Percentiles rank a stretch among this genome's conserved stretches.
These are phyloP conservation scores for Pseudobourletiella spinata DNA, from an alignment of 1,140 invertebrate species.

Conservation along the genomic window DNA sequence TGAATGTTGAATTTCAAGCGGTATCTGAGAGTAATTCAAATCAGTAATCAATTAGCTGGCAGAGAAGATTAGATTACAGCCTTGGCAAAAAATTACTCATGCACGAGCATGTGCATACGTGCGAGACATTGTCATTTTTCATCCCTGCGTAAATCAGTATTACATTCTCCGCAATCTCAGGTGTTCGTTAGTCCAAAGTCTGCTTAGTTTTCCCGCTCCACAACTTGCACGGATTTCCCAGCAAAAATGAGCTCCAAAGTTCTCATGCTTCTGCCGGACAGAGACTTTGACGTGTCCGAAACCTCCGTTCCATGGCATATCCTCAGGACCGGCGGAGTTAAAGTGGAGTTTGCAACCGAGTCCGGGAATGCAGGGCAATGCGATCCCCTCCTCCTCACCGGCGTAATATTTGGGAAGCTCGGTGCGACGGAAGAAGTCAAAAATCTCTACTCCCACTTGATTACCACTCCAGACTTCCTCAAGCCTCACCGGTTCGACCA, in stretches of 20 bases:
- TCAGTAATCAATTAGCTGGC: no score
- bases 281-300: slow-evolving; percentile 31
- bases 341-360: slow-evolving; percentile 24
- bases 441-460: slow-evolving; percentile 26
- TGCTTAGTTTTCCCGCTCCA: no score
- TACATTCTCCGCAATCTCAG: no score
- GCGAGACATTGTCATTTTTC: no score
- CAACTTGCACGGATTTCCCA: no score
- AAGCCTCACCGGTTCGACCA: slow-evolving; percentile 18
- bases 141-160: no score
- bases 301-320: slow-evolving; percentile 25
- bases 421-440: slow-evolving; percentile 26
- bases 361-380: slow-evolving; percentile 19
- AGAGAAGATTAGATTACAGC: no score
- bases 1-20: no score
- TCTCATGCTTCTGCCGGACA: slow-evolving; percentile 21
- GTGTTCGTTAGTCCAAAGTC: no score
- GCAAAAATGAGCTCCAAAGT: slow-evolving; percentile 7
- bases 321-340: slow-evolving; percentile 15
- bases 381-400: slow-evolving; percentile 25
- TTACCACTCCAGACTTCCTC: slow-evolving; percentile 11
- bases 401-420: slow-evolving; percentile 30
- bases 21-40: no score
- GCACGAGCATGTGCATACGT: no score
- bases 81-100: no score